Conservation (phyloP, 2,888 invertebrate genomes). For the Nyleta sp. region DNA sequence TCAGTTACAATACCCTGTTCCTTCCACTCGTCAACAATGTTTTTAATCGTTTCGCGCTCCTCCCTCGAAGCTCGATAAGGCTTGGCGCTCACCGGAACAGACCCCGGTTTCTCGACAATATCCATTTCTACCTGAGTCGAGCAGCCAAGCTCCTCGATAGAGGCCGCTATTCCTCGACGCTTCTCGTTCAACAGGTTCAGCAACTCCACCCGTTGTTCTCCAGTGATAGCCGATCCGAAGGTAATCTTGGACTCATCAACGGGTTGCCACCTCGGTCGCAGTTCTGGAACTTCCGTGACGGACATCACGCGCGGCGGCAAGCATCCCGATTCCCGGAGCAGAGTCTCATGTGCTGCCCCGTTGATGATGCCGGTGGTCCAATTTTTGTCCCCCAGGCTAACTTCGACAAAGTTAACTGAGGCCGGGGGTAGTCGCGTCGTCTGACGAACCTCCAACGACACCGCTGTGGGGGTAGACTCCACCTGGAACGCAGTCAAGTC, state of each 20-base stretch:
- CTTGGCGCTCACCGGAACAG: slow-evolving; percentile 18
- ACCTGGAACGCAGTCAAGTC: neutral
- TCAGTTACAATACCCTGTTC: neutral
- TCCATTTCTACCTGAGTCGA: neutral
- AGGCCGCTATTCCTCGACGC: no score
- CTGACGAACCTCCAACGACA: neutral
- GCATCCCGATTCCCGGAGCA: neutral
- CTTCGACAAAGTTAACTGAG: neutral
- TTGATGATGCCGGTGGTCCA: neutral
- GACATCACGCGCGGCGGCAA: neutral
- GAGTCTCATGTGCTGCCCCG: neutral
- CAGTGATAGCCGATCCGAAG: no score
- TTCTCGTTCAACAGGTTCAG: no score
- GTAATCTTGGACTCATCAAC: no score
- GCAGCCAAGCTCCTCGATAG: neutral
- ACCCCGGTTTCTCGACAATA: neutral
- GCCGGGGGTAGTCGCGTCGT: neutral
- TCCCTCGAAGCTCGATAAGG: neutral
- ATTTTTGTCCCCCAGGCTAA: neutral
- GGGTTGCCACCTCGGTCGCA: no score
- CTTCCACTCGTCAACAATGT: neutral
- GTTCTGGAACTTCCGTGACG: neutral
- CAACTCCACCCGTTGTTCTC: no score
- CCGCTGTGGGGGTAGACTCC: neutral
- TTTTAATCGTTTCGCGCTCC: neutral